Evolutionary conservation across 2,113 vertebrate genomes (phyloP).

Genomic region (Sakesphorus luctuosus): DNA sequence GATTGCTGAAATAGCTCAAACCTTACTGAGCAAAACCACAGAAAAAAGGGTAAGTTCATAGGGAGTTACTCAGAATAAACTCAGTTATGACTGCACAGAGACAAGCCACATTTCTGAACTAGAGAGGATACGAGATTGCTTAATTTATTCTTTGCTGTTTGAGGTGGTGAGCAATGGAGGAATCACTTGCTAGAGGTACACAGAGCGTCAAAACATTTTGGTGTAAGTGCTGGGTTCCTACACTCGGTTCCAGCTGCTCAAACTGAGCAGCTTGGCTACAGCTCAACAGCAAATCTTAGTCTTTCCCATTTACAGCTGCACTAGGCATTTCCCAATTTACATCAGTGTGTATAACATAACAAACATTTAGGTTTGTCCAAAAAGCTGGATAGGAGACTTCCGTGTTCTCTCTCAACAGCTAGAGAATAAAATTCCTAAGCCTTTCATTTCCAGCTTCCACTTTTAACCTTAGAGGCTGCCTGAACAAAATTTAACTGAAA

Average conservation of each 20-base stretch:
- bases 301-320: background rate
- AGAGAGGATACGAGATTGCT: background rate
- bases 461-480: background rate
- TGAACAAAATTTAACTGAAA: background rate
- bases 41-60: background rate
- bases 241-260: background rate
- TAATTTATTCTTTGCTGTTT: background rate
- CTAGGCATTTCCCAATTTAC: background rate
- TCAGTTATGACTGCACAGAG: background rate
- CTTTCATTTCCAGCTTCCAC: background rate
- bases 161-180: background rate
- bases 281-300: background rate
- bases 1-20: background rate
- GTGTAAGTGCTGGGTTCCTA: accelerated
- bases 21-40: background rate
- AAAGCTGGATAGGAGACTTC: background rate
- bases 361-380: background rate
- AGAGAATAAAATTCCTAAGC: background rate
- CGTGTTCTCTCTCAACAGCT: background rate
- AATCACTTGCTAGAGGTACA: background rate
- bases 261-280: background rate
- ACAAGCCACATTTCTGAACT: background rate
- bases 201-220: background rate
- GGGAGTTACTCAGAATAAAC: background rate
- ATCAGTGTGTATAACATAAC: background rate